Evolutionary conservation across 2,113 vertebrate genomes (phyloP), one percentile per base, ranked within the genome.

Genomic region (Salvelinus alpinus): DNA sequence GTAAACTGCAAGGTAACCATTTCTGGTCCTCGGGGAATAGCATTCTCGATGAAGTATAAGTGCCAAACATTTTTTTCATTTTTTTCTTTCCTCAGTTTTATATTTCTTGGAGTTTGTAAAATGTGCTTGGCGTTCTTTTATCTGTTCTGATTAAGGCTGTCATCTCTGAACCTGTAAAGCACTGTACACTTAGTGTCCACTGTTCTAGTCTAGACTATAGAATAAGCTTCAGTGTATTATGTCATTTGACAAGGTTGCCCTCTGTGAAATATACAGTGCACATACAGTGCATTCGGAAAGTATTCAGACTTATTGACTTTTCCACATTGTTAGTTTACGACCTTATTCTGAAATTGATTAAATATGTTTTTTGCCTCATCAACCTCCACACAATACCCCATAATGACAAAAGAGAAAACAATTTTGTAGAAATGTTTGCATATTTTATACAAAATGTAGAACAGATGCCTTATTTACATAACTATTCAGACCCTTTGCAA

Each of bases 41-140:
- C 75, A 74, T 82, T 84, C 72, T 75, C 31, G 64, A 88, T 84
- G 82, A 89, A 86, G 87, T 85, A 84, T 82, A 89, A 88, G 90
- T 91, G 88, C 86, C 91, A 91, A 90, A 92, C 82, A 72, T 80
- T 76, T 78, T 22, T 70, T 78, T 80, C 76, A 78, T 60, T 81
- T 81, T 79, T 65, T 73, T 74, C 71, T 71, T 74, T 80, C 67
- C 60, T 51, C 77, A 73, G 77, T 20, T 86, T 86, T 86, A 90
- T 89, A 85, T 86, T 76, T 83, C 78, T 82, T 18, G 70, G 73
- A 85, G 74, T 62, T 74, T 79, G 78, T 81, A 75, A 76, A 73
- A 74, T 80, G 72, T 77, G 78, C 18, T 13, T 82, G 76, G 48
- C 76, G 47, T 78, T 82, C 68, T 59, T 77, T 71, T 66, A 18